phyloP scores from a whole-genome alignment of 1,140 invertebrate species.

The Cecropterus lyciades region DNA sequence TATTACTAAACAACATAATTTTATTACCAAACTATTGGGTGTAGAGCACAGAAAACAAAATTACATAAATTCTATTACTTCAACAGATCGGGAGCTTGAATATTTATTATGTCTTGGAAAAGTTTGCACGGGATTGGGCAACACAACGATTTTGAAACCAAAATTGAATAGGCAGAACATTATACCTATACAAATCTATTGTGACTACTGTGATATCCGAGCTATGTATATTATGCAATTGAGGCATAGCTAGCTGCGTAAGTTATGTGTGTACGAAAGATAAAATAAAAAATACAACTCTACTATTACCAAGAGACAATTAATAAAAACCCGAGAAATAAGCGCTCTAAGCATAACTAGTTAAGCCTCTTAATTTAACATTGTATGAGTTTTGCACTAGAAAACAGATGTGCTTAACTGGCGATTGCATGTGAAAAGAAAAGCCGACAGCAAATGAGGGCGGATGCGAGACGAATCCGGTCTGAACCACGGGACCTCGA shows the following conservation, averaged over 20 bases:
- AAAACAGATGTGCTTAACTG: slow-evolving; percentile 14
- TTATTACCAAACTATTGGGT: slow-evolving; percentile 4
- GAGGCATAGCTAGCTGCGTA: background rate
- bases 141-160: slow-evolving; percentile 19
- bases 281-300: background rate
- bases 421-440: slow-evolving; percentile 40
- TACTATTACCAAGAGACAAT: background rate
- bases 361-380: background rate
- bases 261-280: background rate
- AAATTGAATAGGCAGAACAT: slow-evolving; percentile 32
- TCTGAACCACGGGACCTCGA: slow-evolving; percentile 35
- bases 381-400: slow-evolving; percentile 2
- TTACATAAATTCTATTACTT: slow-evolving; percentile 28
- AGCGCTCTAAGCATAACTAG: background rate
- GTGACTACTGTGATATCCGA: slow-evolving; percentile 2
- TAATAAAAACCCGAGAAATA: background rate
- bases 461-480: slow-evolving; percentile 46
- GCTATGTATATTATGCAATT: slow-evolving; percentile 10
- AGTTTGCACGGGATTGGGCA: slow-evolving; percentile 29
- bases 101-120: slow-evolving; percentile 31
- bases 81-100: slow-evolving; percentile 19
- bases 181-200: slow-evolving; percentile 31
- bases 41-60: slow-evolving; percentile 24
- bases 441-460: slow-evolving; percentile 44
- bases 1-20: slow-evolving; percentile 18